These are phyloP conservation scores for Melanogrammus aeglefinus DNA, from an alignment of 2,797 vertebrate species.

Conservation along the genomic window DNA sequence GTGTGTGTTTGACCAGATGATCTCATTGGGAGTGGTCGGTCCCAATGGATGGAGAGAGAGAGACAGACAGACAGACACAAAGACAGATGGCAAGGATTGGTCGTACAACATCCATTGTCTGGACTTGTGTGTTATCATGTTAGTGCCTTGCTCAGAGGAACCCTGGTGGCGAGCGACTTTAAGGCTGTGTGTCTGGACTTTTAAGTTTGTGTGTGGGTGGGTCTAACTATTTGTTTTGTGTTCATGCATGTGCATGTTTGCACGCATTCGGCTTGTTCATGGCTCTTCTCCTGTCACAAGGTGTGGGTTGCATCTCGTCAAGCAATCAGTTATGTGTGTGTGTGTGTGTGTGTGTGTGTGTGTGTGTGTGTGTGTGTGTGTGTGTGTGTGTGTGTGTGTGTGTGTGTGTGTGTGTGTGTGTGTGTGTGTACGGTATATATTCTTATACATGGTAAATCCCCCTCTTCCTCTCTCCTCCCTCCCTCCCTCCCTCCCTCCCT, in stretches of 20 bases:
- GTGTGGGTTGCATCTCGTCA: too few relatives aligned
- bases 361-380: too few relatives aligned
- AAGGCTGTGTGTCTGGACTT: too few relatives aligned
- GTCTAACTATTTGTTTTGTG: too few relatives aligned
- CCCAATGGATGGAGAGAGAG: conserved; percentile 5
- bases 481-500: conserved; percentile 6
- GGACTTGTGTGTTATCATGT: neutral
- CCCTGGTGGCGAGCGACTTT: neutral
- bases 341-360: too few relatives aligned
- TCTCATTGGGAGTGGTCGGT: conserved; percentile 30
- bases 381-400: too few relatives aligned
- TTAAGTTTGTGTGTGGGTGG: too few relatives aligned
- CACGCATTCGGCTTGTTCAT: neutral
- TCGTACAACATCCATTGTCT: neutral
- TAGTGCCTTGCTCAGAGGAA: neutral
- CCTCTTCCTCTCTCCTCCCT: neutral
- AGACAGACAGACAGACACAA: neutral
- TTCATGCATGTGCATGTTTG: too few relatives aligned
- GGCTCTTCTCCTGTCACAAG: too few relatives aligned
- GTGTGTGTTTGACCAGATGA: conserved; percentile 14
- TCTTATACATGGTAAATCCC: neutral
- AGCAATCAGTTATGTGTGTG: too few relatives aligned
- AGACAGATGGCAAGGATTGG: neutral
- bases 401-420: too few relatives aligned
- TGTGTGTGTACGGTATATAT: too few relatives aligned